Base-by-base conservation (phyloP, 2,888 invertebrate genomes). In the Embidobia sp. region DNA sequence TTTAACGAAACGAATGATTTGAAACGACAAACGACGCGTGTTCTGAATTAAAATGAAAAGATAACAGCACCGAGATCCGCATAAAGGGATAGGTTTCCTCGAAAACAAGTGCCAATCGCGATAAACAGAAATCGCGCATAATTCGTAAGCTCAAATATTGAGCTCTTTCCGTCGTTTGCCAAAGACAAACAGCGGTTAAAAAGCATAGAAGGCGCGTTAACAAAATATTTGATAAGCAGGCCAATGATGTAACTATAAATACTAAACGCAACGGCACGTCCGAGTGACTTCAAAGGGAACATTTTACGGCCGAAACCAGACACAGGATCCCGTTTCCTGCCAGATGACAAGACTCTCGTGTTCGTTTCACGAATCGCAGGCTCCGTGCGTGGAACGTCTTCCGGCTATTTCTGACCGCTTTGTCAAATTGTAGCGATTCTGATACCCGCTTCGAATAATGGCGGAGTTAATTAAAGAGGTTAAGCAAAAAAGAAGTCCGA, bases 311-410 rank as follows among this genome's bases (percentile, higher is more conserved):
- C 19, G 51, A 49, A 51, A 59, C 33, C 51, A 70, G 61, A 70
- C 27, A 11, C 61, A 48, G 46, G 48, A 57, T 44, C 27, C 35
- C 22, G 53, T 33, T 70, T 70, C 70, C 72, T 72, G 72, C 72
- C 72, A 72, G 61, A 72, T 72, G 72, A 72, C 72, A 72, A 27
- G 46, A 31, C 63, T 49, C 59, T 49, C 10, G 40, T 57, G 18
- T 33, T 49, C 13, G 33, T 18, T 59, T 51, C 10, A 61, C 37
- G 16, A 49, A 63, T 22, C 18, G 63, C 72, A 72, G 63, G 11
- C 61, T 37, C 11, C 10, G 40, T 40, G 8, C 18, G 7, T 11
- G 16, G 4, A 48, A 29, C 22, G 49, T 19, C 53, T 61, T 61
- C 61, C 70, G 51, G 29, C 37, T 61, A 61, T 70, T 70, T 57